phyloP scores from a whole-genome alignment of 2,113 vertebrate species.

The Hucho hucho region DNA sequence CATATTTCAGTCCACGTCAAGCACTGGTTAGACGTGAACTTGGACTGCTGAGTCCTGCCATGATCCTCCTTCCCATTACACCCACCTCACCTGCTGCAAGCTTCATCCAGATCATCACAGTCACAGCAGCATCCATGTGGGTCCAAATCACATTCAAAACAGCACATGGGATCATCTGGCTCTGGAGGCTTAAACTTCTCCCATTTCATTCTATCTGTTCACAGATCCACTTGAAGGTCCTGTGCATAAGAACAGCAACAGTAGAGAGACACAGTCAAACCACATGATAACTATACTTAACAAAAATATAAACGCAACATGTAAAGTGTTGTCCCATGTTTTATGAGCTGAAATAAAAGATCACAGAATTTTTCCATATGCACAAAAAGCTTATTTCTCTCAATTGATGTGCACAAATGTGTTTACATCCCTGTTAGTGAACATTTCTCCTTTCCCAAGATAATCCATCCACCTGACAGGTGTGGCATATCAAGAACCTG shows the following conservation, averaged over 20 bases:
- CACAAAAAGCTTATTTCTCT: too few relatives aligned
- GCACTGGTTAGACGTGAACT: neutral
- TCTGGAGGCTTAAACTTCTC: conserved; percentile 71
- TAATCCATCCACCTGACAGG: too few relatives aligned
- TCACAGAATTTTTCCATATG: too few relatives aligned
- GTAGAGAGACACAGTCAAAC: conserved; percentile 1
- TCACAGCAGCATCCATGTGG: conserved; percentile 62
- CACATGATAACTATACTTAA: too few relatives aligned
- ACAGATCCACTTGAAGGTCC: neutral
- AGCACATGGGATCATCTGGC: conserved; percentile 70
- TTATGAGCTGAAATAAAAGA: too few relatives aligned
- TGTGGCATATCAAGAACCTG: too few relatives aligned
- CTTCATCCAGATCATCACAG: conserved; percentile 68
- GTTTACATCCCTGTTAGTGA: too few relatives aligned
- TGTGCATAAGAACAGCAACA: conserved; percentile 19
- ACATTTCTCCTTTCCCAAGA: too few relatives aligned
- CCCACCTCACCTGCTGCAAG: conserved; percentile 64
- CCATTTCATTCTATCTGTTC: conserved; percentile 63
- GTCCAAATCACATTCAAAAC: conserved; percentile 67
- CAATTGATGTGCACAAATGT: too few relatives aligned
- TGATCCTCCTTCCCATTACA: conserved; percentile 17
- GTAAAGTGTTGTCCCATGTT: too few relatives aligned
- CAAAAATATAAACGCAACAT: too few relatives aligned
- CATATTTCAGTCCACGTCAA: too few relatives aligned
- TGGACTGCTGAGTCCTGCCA: neutral